These are phyloP conservation scores for Lepidocyrtoides sp. DNA, from an alignment of 2,888 invertebrate species.

Conservation along the genomic window DNA sequence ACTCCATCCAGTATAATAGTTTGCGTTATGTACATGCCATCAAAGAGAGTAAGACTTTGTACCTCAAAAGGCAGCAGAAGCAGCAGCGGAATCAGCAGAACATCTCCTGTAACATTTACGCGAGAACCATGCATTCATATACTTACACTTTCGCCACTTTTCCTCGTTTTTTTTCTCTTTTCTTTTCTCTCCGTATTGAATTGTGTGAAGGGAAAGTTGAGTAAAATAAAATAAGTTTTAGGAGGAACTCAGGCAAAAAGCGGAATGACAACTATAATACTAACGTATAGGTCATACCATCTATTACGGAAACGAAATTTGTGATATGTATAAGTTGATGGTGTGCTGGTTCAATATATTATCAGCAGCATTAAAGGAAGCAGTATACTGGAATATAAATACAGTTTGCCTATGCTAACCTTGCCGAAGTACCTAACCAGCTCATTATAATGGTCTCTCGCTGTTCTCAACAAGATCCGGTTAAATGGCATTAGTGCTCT, in stretches of 20 bases:
- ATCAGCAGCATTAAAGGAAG: conserved; percentile 38
- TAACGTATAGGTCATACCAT: conserved; percentile 29
- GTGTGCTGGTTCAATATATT: conserved; percentile 37
- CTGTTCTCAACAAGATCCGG: conserved; percentile 51
- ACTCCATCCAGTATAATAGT: not conserved
- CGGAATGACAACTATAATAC: conserved; percentile 50
- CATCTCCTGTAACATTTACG: conserved; percentile 42
- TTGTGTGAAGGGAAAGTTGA: conserved; percentile 47
- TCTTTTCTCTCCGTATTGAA: conserved; percentile 35
- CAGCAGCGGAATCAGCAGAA: conserved; percentile 46
- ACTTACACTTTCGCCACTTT: conserved; percentile 58
- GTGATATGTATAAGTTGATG: not conserved
- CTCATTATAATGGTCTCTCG: conserved; percentile 55
- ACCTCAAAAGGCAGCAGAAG: conserved; percentile 33
- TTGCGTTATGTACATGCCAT: not conserved
- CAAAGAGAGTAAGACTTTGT: not conserved
- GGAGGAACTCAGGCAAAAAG: conserved; percentile 18
- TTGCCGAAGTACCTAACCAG: conserved; percentile 43
- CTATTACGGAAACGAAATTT: not conserved
- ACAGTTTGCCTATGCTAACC: conserved; percentile 30
- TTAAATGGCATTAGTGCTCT: conserved; percentile 4
- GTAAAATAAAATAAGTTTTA: not conserved
- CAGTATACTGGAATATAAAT: no score
- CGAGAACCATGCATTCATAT: conserved; percentile 26
- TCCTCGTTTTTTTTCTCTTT: conserved; percentile 33